A percentile compares a stretch with the other conserved stretches of the same genome.
Evolutionary conservation across 2,888 invertebrate genomes (phyloP).

Genomic region (Odontocerum albicorne): DNA sequence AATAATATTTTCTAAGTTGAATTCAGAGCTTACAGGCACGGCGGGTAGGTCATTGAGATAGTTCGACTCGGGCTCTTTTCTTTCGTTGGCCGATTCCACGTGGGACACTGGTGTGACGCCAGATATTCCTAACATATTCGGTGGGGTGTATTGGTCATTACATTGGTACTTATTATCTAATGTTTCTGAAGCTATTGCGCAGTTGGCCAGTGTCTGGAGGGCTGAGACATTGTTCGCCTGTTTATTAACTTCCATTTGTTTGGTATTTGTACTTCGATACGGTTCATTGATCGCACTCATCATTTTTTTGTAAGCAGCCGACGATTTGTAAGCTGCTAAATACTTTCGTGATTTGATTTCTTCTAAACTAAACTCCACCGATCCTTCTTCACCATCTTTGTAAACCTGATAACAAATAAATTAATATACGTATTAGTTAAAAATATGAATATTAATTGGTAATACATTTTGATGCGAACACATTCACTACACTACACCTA

Average conservation of each 20-base stretch:
- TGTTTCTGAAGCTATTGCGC: conserved; percentile 53
- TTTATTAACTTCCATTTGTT: no score
- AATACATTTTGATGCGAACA: neutral
- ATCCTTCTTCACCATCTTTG: conserved; percentile 57
- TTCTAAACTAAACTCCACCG: conserved; percentile 75
- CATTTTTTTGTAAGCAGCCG: conserved; percentile 9
- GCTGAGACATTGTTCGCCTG: conserved; percentile 47
- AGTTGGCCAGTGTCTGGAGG: conserved; percentile 54
- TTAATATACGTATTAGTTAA: neutral
- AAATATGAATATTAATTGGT: no score
- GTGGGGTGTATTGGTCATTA: neutral
- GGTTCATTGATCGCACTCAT: conserved; percentile 7
- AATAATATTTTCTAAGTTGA: conserved; percentile 33
- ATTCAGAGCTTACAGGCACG: conserved; percentile 38
- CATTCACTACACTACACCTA: no score
- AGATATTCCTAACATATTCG: no score
- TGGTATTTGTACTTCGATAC: neutral
- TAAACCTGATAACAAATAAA: conserved; percentile 46
- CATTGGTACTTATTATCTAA: neutral
- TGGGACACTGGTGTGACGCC: neutral
- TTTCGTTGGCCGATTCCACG: conserved; percentile 50
- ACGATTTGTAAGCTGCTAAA: conserved; percentile 39
- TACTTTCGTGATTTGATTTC: conserved; percentile 69
- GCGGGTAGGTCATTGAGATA: conserved; percentile 14
- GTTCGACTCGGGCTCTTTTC: conserved; percentile 50